Percentiles rank a stretch among this genome's conserved stretches.
Evolutionary conservation across 2,113 vertebrate genomes (phyloP).

Genomic region (Mastomys coucha): DNA sequence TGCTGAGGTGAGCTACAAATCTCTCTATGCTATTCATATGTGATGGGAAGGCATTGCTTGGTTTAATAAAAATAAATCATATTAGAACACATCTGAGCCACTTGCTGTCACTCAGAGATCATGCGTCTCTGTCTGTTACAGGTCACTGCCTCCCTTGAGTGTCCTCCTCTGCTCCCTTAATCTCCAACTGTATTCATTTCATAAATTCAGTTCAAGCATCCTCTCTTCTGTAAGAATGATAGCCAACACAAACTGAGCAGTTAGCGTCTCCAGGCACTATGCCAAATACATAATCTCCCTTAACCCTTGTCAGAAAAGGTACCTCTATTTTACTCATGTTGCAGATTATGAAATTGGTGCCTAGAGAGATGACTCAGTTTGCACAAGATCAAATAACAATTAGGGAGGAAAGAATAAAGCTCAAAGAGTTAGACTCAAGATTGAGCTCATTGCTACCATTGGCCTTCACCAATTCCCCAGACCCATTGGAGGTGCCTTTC

Average conservation of each 20-base stretch:
- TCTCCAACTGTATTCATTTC: conserved; percentile 36
- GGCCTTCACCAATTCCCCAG: conserved; percentile 13
- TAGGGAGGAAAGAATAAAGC: conserved; percentile 28
- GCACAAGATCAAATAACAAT: conserved; percentile 39
- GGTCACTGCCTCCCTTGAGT: not conserved
- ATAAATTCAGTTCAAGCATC: conserved; percentile 15
- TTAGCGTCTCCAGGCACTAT: conserved; percentile 38
- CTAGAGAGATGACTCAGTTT: conserved; percentile 48
- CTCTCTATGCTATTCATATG: not conserved
- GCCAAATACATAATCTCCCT: conserved; percentile 62
- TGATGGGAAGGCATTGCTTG: not conserved
- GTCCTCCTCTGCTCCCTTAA: not conserved
- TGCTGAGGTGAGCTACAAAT: not conserved
- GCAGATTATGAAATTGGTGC: conserved; percentile 46
- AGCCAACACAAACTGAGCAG: conserved; percentile 47
- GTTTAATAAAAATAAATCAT: conserved; percentile 45
- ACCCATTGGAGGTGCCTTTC: not conserved
- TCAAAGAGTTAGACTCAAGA: not conserved
- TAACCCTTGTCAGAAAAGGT: conserved; percentile 68
- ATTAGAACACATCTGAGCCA: not conserved
- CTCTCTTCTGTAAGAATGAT: conserved; percentile 49
- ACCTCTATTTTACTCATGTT: conserved; percentile 41
- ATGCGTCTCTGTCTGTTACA: conserved; percentile 9
- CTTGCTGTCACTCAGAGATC: conserved; percentile 6
- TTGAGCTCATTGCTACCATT: not conserved